Conservation (phyloP, 1,140 invertebrate species). For the Papilio dardanus region DNA sequence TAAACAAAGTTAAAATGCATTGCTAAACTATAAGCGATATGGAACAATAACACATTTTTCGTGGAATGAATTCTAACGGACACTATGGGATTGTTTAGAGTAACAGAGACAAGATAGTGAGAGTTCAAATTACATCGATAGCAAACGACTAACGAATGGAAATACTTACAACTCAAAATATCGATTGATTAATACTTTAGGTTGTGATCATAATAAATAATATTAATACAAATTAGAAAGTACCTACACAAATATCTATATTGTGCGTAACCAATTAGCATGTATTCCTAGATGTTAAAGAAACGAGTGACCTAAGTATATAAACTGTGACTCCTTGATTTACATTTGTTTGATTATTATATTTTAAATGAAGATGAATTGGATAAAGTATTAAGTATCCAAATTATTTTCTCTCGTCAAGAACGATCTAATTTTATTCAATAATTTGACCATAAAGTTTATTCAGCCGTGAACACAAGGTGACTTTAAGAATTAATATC, state of each 20-base stretch:
- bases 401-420: background rate
- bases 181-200: too few species aligned
- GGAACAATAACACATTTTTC: background rate
- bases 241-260: too few species aligned
- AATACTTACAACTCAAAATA: too few species aligned
- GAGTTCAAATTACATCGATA: background rate
- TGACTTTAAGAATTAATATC: conserved; percentile 28
- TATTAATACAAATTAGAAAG: too few species aligned
- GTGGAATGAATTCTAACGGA: background rate
- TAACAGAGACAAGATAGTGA: background rate
- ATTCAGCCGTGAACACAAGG: conserved; percentile 33
- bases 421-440: background rate
- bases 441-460: conserved; percentile 21
- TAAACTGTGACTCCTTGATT: too few species aligned
- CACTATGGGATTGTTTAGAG: background rate
- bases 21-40: background rate
- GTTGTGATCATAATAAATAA: too few species aligned
- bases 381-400: background rate
- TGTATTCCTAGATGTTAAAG: too few species aligned
- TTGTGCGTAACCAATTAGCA: too few species aligned
- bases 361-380: background rate
- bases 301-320: too few species aligned
- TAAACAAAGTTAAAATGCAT: background rate
- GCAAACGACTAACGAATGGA: too few species aligned
- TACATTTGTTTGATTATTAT: too few species aligned